phyloP scores from a whole-genome alignment of 2,888 invertebrate species.

The Choristoneura rosaceana region DNA sequence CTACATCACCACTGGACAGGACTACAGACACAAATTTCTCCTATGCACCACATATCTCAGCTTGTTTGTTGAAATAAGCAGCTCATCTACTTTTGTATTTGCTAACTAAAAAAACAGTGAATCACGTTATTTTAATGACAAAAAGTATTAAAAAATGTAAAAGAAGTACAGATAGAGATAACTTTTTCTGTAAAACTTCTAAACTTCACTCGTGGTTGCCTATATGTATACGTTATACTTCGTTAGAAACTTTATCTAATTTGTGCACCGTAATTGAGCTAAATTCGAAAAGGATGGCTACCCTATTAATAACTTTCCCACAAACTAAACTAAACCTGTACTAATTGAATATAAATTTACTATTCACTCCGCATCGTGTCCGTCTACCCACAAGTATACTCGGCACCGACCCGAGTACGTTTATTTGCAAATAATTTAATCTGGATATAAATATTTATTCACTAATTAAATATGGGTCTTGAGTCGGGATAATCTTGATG shows the following conservation, averaged over 20 bases:
- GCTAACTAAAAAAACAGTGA: too few relatives aligned
- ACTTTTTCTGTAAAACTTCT: background rate
- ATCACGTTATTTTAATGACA: too few relatives aligned
- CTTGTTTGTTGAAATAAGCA: too few relatives aligned
- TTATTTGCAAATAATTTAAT: conserved; percentile 38
- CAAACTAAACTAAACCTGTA: conserved; percentile 2
- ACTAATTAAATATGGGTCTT: conserved; percentile 36
- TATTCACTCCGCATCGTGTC: conserved; percentile 1
- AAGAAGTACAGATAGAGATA: background rate
- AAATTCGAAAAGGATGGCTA: conserved; percentile 1
- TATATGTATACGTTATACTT: background rate
- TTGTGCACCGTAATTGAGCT: conserved; percentile 4
- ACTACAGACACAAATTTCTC: too few relatives aligned
- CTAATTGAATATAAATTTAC: conserved; percentile 4
- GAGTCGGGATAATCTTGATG: conserved; percentile 39
- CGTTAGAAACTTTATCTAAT: background rate
- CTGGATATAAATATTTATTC: conserved; percentile 40
- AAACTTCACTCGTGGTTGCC: background rate
- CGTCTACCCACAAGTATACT: conserved; percentile 13
- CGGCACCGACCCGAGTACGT: background rate
- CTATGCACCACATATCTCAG: too few relatives aligned
- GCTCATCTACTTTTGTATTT: too few relatives aligned
- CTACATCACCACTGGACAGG: too few relatives aligned
- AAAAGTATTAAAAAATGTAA: too few relatives aligned
- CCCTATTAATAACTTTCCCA: conserved; percentile 9